Conservation (phyloP, 2,113 vertebrate genomes). For the Cyanoliseus patagonus region DNA sequence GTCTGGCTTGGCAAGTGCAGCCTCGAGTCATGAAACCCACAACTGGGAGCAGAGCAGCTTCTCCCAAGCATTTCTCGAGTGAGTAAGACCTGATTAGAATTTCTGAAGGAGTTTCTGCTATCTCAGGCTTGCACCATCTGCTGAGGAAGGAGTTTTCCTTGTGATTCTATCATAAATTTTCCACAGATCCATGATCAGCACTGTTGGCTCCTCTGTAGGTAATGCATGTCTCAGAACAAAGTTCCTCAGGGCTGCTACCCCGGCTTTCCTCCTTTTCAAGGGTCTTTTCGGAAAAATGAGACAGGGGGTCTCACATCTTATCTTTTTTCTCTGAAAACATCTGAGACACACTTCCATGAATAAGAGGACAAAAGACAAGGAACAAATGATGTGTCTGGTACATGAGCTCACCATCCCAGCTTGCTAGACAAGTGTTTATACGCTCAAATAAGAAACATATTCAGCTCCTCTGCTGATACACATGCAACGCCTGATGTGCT, state of each 20-base stretch:
- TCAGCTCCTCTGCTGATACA: neutral
- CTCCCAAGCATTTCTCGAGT: neutral
- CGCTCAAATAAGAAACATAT: neutral
- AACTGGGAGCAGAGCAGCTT: neutral
- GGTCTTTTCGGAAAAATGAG: neutral
- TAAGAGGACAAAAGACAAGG: neutral
- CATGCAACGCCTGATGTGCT: neutral
- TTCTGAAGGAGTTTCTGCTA: neutral
- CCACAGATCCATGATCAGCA: neutral
- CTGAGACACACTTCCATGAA: neutral
- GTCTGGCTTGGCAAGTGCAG: neutral
- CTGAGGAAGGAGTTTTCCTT: neutral
- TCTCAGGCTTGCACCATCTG: neutral
- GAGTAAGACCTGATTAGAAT: neutral
- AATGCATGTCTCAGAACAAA: neutral
- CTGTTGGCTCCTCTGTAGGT: neutral
- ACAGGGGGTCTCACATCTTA: neutral
- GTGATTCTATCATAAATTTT: neutral
- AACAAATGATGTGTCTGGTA: neutral
- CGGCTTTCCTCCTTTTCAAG: neutral
- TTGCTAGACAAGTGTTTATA: neutral
- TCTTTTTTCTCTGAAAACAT: neutral
- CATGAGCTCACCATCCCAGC: neutral
- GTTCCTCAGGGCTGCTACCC: neutral
- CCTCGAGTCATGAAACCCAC: fast-evolving